Evolutionary conservation across 2,888 invertebrate genomes (phyloP).

Genomic region (Erannis defoliaria): DNA sequence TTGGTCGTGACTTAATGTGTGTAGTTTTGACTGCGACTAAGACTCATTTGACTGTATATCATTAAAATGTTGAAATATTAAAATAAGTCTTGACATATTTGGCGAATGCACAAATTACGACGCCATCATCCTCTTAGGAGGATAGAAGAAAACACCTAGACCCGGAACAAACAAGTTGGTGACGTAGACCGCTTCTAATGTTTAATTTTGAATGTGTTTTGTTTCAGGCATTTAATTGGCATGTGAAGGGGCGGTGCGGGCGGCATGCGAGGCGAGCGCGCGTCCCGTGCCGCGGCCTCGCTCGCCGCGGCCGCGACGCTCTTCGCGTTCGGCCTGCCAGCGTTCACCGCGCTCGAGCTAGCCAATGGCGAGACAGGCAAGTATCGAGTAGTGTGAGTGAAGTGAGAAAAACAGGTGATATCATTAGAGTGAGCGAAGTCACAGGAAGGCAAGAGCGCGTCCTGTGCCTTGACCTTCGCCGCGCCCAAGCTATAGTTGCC

Average conservation of each 20-base stretch:
- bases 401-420: not conserved
- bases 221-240: constrained; percentile 68
- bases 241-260: constrained; percentile 78
- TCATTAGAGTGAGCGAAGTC: constrained; percentile 60
- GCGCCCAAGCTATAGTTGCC: too few relatives aligned
- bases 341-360: constrained; percentile 56
- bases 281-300: constrained; percentile 73
- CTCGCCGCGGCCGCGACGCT: constrained; percentile 77
- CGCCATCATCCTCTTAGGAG: too few relatives aligned
- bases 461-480: too few relatives aligned
- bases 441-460: too few relatives aligned
- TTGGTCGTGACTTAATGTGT: too few relatives aligned
- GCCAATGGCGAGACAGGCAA: constrained; percentile 36
- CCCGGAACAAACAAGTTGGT: not conserved
- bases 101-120: too few relatives aligned
- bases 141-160: too few relatives aligned
- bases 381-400: not conserved
- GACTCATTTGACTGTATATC: too few relatives aligned
- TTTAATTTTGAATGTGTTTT: constrained; percentile 15
- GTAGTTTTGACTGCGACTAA: too few relatives aligned
- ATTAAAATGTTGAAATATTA: not conserved
- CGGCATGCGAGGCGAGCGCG: constrained; percentile 80
- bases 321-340: constrained; percentile 63
- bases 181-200: not conserved
- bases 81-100: too few relatives aligned